Conservation (phyloP, 64 coral and sea anemone genomes). For the Pachyseris speciosa region DNA sequence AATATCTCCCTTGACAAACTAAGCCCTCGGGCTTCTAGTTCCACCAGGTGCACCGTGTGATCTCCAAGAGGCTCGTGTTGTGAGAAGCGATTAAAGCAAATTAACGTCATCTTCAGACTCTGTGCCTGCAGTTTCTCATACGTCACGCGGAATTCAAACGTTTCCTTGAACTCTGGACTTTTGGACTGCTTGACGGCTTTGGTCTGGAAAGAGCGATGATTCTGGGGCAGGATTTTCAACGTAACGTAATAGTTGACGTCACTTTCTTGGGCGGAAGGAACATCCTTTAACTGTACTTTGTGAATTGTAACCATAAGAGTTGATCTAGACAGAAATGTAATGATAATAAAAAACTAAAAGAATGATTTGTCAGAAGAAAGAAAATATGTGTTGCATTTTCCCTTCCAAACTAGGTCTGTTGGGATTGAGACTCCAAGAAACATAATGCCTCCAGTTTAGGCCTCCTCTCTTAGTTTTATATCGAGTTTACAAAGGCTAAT, state of each 20-base stretch:
- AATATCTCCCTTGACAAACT: slow-evolving; percentile 52
- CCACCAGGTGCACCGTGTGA: slow-evolving; percentile 39
- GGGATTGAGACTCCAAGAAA: too few species aligned
- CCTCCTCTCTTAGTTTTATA: too few species aligned
- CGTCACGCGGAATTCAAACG: slow-evolving; percentile 54
- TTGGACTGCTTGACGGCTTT: slow-evolving; percentile 13
- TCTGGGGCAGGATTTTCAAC: slow-evolving; percentile 47
- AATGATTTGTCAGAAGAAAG: too few species aligned
- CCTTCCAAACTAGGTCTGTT: too few species aligned
- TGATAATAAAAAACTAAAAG: background rate
- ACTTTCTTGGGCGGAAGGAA: background rate
- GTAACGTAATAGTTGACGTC: slow-evolving; percentile 43
- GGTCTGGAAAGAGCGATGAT: slow-evolving; percentile 64
- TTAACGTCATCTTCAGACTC: slow-evolving; percentile 58
- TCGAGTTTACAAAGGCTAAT: too few species aligned
- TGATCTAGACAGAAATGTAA: background rate
- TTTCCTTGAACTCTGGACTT: slow-evolving; percentile 39
- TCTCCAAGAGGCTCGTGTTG: slow-evolving; percentile 67
- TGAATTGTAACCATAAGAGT: slow-evolving; percentile 4
- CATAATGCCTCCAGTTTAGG: too few species aligned
- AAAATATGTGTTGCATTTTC: too few species aligned
- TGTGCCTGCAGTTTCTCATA: slow-evolving; percentile 26
- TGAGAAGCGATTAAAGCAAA: slow-evolving; percentile 70
- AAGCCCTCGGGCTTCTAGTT: slow-evolving; percentile 56
- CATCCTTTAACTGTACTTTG: background rate